Percentiles rank a stretch among this genome's conserved stretches.
These are phyloP conservation scores for Cerastis leucographa DNA, from an alignment of 2,888 invertebrate genomes.

Conservation along the genomic window DNA sequence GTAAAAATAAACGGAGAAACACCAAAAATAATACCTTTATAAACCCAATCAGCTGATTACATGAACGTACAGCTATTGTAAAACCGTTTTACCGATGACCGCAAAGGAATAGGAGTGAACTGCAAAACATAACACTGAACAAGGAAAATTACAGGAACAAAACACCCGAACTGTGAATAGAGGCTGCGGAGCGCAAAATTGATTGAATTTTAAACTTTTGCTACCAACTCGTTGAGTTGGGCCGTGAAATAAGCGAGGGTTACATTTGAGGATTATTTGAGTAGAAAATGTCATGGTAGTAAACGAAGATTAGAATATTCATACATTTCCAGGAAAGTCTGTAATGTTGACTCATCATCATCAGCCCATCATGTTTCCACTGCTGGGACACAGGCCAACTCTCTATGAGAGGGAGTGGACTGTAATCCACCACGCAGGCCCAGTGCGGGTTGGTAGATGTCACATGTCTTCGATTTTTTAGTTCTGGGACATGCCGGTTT, in stretches of 20 bases:
- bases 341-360: too few species aligned
- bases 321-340: not conserved
- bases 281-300: not conserved
- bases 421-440: too few species aligned
- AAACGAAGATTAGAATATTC: not conserved
- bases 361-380: too few species aligned
- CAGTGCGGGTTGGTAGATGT: too few species aligned
- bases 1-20: too few species aligned
- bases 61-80: slow-evolving; percentile 27
- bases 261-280: slow-evolving; percentile 18
- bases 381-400: too few species aligned
- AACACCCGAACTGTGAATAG: slow-evolving; percentile 72
- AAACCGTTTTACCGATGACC: slow-evolving; percentile 53
- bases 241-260: slow-evolving; percentile 49
- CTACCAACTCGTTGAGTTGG: slow-evolving; percentile 62
- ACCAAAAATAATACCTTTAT: slow-evolving; percentile 7
- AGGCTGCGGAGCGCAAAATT: slow-evolving; percentile 77
- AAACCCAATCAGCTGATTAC: slow-evolving; percentile 44
- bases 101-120: slow-evolving; percentile 53
- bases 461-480: too few species aligned
- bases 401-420: too few species aligned
- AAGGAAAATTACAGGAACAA: slow-evolving; percentile 72
- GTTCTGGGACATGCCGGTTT: too few species aligned
- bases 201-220: slow-evolving; percentile 83
- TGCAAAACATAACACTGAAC: slow-evolving; percentile 60